Evolutionary conservation across 2,888 invertebrate species (phyloP).

Genomic region (Ectropis crepuscularia): DNA sequence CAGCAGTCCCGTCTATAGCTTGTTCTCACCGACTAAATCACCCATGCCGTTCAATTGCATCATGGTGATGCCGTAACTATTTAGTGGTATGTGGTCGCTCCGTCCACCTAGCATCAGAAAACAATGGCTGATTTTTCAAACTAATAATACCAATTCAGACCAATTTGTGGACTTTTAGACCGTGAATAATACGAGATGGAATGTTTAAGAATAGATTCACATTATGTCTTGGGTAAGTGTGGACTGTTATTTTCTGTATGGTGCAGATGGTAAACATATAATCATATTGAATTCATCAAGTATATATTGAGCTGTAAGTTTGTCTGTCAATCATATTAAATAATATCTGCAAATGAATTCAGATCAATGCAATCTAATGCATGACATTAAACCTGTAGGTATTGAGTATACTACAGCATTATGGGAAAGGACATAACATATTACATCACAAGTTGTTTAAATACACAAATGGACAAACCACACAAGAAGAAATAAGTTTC

Average conservation of each 20-base stretch:
- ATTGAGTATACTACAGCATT: neutral
- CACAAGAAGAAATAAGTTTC: neutral
- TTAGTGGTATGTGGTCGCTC: conserved; percentile 65
- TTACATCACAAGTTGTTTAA: conserved; percentile 7
- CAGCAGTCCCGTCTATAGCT: conserved; percentile 49
- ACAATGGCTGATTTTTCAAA: conserved; percentile 22
- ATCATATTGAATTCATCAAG: too few species aligned
- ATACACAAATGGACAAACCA: neutral
- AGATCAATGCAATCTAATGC: too few species aligned
- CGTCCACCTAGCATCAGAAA: conserved; percentile 81
- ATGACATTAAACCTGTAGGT: too few species aligned
- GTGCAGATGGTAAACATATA: too few species aligned
- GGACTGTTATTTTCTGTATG: too few species aligned
- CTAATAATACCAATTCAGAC: neutral
- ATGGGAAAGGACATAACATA: conserved; percentile 4
- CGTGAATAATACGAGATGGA: too few species aligned
- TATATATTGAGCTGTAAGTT: too few species aligned
- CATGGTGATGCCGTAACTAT: conserved; percentile 69
- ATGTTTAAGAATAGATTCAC: too few species aligned
- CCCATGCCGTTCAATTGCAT: conserved; percentile 79
- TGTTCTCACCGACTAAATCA: conserved; percentile 75
- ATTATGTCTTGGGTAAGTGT: too few species aligned
- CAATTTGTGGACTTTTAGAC: conserved; percentile 8
- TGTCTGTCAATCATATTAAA: too few species aligned
- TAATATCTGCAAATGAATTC: too few species aligned